Evolutionary conservation across 2,113 vertebrate species (phyloP).

Genomic region (Rhipidura dahli): DNA sequence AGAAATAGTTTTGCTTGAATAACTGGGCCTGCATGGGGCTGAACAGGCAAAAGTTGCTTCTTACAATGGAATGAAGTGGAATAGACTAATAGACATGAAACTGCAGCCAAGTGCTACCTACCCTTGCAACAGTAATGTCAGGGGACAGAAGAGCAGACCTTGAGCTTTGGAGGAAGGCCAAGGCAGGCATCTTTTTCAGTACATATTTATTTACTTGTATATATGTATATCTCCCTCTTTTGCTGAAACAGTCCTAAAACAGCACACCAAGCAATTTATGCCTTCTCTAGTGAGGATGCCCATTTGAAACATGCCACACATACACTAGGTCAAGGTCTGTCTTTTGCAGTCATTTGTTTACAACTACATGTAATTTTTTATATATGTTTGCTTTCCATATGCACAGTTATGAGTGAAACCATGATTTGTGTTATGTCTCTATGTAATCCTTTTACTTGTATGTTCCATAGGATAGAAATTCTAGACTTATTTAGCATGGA

Average conservation of each 20-base stretch:
- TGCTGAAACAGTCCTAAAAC: not conserved
- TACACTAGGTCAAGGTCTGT: not conserved
- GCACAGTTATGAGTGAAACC: not conserved
- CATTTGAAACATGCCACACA: not conserved
- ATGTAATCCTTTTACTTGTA: not conserved
- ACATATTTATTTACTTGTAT: not conserved
- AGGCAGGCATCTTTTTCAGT: not conserved
- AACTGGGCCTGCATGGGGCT: not conserved
- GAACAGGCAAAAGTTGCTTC: not conserved
- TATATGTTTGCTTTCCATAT: not conserved
- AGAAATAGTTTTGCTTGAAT: not conserved
- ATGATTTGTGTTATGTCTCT: not conserved
- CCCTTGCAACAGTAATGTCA: not conserved
- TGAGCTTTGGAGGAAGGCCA: not conserved
- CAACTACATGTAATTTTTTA: not conserved
- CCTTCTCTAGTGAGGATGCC: not conserved
- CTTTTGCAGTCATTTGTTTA: not conserved
- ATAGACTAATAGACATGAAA: not conserved
- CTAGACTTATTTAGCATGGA: not conserved
- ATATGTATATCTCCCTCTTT: not conserved
- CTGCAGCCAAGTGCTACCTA: not conserved
- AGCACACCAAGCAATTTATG: not conserved
- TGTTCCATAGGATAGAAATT: not conserved
- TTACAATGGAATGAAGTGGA: not conserved
- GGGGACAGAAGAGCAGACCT: not conserved